These are phyloP conservation scores for Lasioglossum lativentre DNA, from an alignment of 2,888 invertebrate genomes.

Conservation along the genomic window DNA sequence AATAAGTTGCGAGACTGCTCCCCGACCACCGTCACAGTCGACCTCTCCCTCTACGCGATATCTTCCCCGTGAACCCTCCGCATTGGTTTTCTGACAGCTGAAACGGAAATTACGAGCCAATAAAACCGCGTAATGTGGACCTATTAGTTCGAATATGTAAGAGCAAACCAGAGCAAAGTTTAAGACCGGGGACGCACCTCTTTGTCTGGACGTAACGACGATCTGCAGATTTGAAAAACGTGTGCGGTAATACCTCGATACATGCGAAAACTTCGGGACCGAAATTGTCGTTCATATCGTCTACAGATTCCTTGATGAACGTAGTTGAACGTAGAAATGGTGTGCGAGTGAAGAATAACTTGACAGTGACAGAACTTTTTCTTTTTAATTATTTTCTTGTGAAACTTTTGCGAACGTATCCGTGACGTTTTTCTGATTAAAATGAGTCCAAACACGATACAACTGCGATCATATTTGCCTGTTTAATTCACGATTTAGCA, in stretches of 20 bases:
- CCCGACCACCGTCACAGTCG: conserved; percentile 24
- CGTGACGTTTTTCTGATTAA: neutral
- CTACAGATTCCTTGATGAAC: no score
- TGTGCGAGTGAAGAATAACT: no score
- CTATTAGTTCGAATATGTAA: neutral
- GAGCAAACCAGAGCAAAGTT: neutral
- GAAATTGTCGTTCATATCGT: no score
- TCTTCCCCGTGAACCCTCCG: conserved; percentile 35
- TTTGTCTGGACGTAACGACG: neutral
- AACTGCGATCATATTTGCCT: neutral
- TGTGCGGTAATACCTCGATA: no score
- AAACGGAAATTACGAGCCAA: conserved; percentile 68
- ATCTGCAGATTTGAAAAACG: neutral
- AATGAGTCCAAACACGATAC: neutral
- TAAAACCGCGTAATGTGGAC: conserved; percentile 62
- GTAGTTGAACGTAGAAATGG: no score
- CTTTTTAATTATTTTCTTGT: neutral
- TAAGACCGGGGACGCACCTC: neutral
- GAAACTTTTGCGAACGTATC: neutral
- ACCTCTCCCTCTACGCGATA: conserved; percentile 44
- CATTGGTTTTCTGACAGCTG: conserved; percentile 63
- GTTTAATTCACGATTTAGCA: neutral
- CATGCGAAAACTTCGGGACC: no score
- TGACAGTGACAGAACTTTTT: neutral
- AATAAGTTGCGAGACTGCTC: conserved; percentile 58